Base-by-base conservation (phyloP, 2,113 vertebrate genomes). In the Cheirogaleus medius region DNA sequence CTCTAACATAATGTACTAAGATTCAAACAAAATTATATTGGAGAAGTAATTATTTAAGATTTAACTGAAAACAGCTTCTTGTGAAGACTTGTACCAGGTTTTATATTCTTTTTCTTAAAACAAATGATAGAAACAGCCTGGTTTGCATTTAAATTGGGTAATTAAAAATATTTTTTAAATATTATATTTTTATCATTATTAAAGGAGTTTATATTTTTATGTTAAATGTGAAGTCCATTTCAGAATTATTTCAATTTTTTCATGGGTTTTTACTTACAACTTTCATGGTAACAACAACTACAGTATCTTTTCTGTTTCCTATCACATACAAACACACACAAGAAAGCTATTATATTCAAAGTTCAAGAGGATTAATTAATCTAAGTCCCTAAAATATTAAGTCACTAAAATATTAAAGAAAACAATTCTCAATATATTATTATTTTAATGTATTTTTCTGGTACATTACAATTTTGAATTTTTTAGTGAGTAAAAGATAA, bases 11-110 rank as follows among this genome's bases (percentile, higher is more conserved):
- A 92, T 66, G 66, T 44, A 80, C 54, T 86, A 95, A 14, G 69
- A 94, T 97, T 98, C 90, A 97, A 97, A 97, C 66, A 97, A 98
- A 98, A 98, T 96, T 97, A 73, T 94, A 97, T 98, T 96, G 97
- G 92, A 98, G 83, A 94, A 82, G 88, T 97, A 97, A 98, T 97
- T 94, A 98, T 95, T 97, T 97, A 98, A 94, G 81, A 94, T 97
- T 95, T 95, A 96, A 88, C 68, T 92, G n/a, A 89, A 95, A 97
- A 96, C 80, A 93, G 80, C 83, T 97, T 91, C 47, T 93, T 86
- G 66, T 97, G 87, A 95, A 94, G 73, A 71, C 0, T 8, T 13
- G 15, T 34, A 95, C 5, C 13, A 84, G 14, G 44, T 27, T 49
- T 58, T 91, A 97, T 95, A 21, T 3, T 44, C 63, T 39, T 77